Base-by-base conservation (phyloP, 2,113 vertebrate genomes). In the Carlito syrichta region DNA sequence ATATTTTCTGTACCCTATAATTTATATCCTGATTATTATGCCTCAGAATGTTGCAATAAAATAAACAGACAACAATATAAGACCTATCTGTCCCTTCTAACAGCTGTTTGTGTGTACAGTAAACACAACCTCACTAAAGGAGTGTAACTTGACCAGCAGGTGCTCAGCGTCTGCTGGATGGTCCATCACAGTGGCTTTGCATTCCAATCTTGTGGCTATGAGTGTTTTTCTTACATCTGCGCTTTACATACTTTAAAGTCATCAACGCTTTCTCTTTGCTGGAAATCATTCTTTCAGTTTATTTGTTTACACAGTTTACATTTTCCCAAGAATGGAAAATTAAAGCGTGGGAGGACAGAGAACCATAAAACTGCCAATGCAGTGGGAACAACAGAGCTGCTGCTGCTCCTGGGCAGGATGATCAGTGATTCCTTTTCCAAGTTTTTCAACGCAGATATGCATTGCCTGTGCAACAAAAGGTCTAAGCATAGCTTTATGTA, bases 241-340 rank as follows among this genome's bases (percentile, higher is more conserved):
- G 52, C 35, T 73, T 89, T 50, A 45, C 23, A 17, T 63, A 86
- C 86, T 89, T 78, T 83, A 90, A 89, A 76, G 50, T 22, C 43
- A 68, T n/a, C 38, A 43, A 60, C 38, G 91, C 58, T 52, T 63
- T 83, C 30, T 48, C 74, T 83, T 4, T 84, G 38, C 3, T 69
- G 48, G 84, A 97, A 96, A 83, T 20, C 32, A 69, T 56, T 79
- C 54, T 66, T 77, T 30, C n/a, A 90, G 56, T n/a, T 45, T 89
- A 58, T 43, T 14, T 86, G 63, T 94, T 54, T 93, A 66, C 40
- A 86, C n/a, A 52, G 73, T 86, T 62, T 9, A 86, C 66, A 23
- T 6, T 71, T 48, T 30, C 43, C n/a, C n/a, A 63, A 3, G 73
- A 66, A 66, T 19, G 45, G n/a, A 38, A 35, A 71, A 79, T 5